Evolutionary conservation across 2,113 vertebrate genomes (phyloP).

Genomic region (Forbesichthys agassizii): DNA sequence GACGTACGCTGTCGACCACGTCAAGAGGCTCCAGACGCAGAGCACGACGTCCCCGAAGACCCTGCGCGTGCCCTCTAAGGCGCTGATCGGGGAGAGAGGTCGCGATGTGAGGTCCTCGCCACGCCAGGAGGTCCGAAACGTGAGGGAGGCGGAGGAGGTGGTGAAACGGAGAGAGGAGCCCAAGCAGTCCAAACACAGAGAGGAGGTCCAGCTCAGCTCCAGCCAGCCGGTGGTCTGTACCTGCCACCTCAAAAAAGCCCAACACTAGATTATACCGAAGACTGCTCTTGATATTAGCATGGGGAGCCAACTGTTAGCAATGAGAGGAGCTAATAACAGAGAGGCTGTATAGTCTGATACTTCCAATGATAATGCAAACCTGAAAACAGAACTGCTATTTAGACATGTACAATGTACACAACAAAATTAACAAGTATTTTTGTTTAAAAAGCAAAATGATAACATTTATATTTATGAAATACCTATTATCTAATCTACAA

Average conservation of each 20-base stretch:
- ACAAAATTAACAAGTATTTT: not conserved
- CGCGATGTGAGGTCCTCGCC: slow-evolving; percentile 58
- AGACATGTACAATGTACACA: not conserved
- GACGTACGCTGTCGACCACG: slow-evolving; percentile 73
- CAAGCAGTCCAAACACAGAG: slow-evolving; percentile 57
- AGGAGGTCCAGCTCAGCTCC: slow-evolving; percentile 60
- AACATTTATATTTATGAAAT: not conserved
- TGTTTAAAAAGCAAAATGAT: slow-evolving; percentile 12
- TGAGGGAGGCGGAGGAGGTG: slow-evolving; percentile 62
- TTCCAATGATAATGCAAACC: too few relatives aligned
- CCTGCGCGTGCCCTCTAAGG: slow-evolving; percentile 81
- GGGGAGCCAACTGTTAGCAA: not conserved
- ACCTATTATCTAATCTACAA: not conserved
- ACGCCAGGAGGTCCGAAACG: slow-evolving; percentile 64
- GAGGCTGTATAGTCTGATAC: not conserved
- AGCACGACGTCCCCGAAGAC: slow-evolving; percentile 82
- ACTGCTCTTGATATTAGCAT: not conserved
- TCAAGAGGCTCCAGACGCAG: slow-evolving; percentile 82
- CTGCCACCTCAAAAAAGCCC: slow-evolving; percentile 73
- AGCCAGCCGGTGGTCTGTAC: slow-evolving; percentile 68
- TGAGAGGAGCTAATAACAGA: slow-evolving; percentile 9
- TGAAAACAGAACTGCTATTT: not conserved
- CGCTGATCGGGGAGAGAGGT: slow-evolving; percentile 62
- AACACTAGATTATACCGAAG: slow-evolving; percentile 40
- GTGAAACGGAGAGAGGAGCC: slow-evolving; percentile 67